Evolutionary conservation across 2,113 vertebrate species (phyloP), one percentile per base, ranked within the genome.

Genomic region (Otocyon megalotis): DNA sequence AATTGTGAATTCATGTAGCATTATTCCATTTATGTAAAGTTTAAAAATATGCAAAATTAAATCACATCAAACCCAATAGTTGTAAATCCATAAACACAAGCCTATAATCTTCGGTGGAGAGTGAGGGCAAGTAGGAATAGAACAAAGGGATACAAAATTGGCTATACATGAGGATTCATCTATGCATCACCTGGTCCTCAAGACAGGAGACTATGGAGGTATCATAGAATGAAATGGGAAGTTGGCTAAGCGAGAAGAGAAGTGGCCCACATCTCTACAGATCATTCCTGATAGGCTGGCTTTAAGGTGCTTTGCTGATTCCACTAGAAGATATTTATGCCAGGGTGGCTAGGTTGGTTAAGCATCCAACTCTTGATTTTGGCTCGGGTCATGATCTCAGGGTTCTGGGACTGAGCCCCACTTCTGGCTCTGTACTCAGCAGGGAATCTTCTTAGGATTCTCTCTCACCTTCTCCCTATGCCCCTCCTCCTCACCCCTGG

Each of bases 21-120:
- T 50, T 67, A 74, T 67, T 90, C 62, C 16, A 72, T 84, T 79
- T 83, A 62, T 37, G 14, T 69, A 69, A 69, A 35, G 7, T 13
- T 58, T 93, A 56, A 63, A 96, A 79, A 95, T n/a, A 82, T 10
- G 1, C 43, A 86, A 87, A 69, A 92, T 92, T 63, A 63, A 92
- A 53, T n/a, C 15, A 77, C 28, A 20, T 93, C 35, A 80, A 93
- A 85, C n/a, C 30, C 24, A 77, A 48, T 8, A 79, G 35, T 77
- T 77, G 26, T 77, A 77, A 77, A 50, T 77, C 74, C 26, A 77
- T 30, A 77, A 30, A 76, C 13, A 74, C 22, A 84, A 63, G 37
- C 32, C 53, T 71, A 8, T 54, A 22, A 62, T 8, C 56, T 62
- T 65, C 37, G 10, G 10, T 22, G 50, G 19, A 48, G 43, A 77